Evolutionary conservation across 2,113 vertebrate genomes (phyloP).

Genomic region (Sterna hirundo): DNA sequence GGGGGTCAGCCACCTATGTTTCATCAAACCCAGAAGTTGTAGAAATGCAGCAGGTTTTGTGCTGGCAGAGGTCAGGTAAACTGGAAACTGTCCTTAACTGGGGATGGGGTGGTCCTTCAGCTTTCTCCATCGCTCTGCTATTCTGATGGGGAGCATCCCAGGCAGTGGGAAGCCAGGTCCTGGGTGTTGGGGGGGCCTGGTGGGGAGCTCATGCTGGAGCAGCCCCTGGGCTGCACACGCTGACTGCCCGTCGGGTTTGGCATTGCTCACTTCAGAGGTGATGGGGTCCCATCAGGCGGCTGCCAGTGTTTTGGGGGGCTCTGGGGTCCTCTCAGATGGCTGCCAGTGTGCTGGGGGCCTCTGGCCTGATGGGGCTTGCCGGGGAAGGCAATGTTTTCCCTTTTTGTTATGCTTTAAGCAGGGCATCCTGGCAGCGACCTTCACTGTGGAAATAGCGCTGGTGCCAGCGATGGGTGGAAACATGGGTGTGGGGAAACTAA

Average conservation of each 20-base stretch:
- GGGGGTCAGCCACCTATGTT: not conserved
- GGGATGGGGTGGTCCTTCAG: not conserved
- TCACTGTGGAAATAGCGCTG: not conserved
- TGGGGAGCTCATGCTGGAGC: not conserved
- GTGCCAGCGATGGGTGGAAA: not conserved
- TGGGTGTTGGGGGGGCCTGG: not conserved
- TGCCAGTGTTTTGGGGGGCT: not conserved
- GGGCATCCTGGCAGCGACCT: accelerated
- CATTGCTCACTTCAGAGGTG: not conserved
- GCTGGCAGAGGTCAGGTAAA: not conserved
- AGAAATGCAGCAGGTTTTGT: not conserved
- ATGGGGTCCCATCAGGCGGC: not conserved
- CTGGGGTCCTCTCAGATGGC: not conserved
- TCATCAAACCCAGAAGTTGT: not conserved
- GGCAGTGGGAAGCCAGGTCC: not conserved
- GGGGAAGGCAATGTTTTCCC: not conserved
- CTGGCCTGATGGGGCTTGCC: not conserved
- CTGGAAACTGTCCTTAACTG: not conserved
- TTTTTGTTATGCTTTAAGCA: not conserved
- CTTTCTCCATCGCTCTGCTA: not conserved
- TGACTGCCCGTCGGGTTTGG: not conserved
- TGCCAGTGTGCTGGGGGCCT: not conserved
- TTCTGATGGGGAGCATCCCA: not conserved
- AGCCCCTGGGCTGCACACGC: not conserved
- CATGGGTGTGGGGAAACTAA: not conserved